These are phyloP conservation scores for Halictus ligatus DNA, from an alignment of 2,888 invertebrate genomes.

Conservation along the genomic window DNA sequence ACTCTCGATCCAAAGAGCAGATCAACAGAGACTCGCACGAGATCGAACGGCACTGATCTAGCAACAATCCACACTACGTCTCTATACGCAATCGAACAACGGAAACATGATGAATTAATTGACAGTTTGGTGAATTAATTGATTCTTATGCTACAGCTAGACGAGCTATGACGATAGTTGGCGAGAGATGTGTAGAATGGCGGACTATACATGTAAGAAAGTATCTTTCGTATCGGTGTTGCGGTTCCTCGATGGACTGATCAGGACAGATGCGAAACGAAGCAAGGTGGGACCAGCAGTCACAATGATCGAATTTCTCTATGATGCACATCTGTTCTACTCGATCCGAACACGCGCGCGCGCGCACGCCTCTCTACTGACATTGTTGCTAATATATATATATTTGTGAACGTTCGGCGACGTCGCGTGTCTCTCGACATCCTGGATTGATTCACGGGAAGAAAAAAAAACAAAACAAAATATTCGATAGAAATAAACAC, in stretches of 20 bases:
- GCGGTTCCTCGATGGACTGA: slow-evolving; percentile 66
- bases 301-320: slow-evolving; percentile 75
- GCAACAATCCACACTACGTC: slow-evolving; percentile 43
- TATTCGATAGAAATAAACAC: not conserved
- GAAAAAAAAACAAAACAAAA: slow-evolving; percentile 20
- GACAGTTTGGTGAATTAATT: slow-evolving; percentile 20
- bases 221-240: slow-evolving; percentile 57
- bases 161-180: slow-evolving; percentile 56
- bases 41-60: slow-evolving; percentile 51
- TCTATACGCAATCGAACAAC: slow-evolving; percentile 30
- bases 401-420: not conserved
- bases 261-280: slow-evolving; percentile 76
- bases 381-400: slow-evolving; percentile 2
- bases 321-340: slow-evolving; percentile 60
- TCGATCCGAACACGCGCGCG: slow-evolving; percentile 21
- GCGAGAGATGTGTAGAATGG: slow-evolving; percentile 61
- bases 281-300: slow-evolving; percentile 83
- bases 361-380: slow-evolving; percentile 35
- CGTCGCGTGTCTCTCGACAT: not conserved
- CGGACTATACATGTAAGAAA: slow-evolving; percentile 44
- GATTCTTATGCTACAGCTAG: slow-evolving; percentile 63
- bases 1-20: not conserved
- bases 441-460: not conserved
- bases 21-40: not conserved
- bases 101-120: slow-evolving; percentile 33